Evolutionary conservation across 2,888 invertebrate genomes (phyloP), one percentile per base, ranked within the genome.

Genomic region (Cremastinae sp.): DNA sequence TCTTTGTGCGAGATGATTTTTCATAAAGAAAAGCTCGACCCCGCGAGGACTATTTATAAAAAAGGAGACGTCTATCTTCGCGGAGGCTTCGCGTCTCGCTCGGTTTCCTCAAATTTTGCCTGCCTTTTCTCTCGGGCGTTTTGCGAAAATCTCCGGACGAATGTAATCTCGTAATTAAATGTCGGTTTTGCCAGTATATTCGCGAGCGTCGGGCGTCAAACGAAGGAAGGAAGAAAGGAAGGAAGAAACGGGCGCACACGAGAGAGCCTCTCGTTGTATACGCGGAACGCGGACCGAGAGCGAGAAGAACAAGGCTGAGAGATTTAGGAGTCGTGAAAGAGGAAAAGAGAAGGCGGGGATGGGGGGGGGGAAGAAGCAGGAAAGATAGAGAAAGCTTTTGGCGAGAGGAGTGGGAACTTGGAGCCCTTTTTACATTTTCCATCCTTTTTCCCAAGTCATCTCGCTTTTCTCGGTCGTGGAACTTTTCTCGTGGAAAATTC

Each of bases 401-500:
- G 56, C 61, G 36, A n/a, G 65, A 56, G 45, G 58, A 51, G 38
- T 49, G 20, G 47, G 54, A 22, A 14, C 20, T 47, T 9, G 14
- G 9, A 65, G 10, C 45, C 22, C 45, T 20, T 75, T 64, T 41
- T 61, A 20, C 54, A 53, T 47, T 56, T 36, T 43, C 20, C 43
- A 47, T 66, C 61, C 54, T 58, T 58, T 69, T 68, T 66, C 49
- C 53, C 36, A 10, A 12, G 41, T 47, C 62, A 49, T 62, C 61
- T 72, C 65, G 69, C 59, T n/a, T n/a, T n/a, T n/a, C 65, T 62
- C 51, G 51, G 61, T 47, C 49, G 16, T 16, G 69, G 36, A 75
- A 75, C 75, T 78, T 75, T 75, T 51, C 79, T 76, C 65, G 74
- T 80, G 76, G 75, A 78, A 80, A 80, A 80, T 78, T 80, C 74